Conservation (phyloP, 2,113 vertebrate species). For the Pygoscelis antarcticus region DNA sequence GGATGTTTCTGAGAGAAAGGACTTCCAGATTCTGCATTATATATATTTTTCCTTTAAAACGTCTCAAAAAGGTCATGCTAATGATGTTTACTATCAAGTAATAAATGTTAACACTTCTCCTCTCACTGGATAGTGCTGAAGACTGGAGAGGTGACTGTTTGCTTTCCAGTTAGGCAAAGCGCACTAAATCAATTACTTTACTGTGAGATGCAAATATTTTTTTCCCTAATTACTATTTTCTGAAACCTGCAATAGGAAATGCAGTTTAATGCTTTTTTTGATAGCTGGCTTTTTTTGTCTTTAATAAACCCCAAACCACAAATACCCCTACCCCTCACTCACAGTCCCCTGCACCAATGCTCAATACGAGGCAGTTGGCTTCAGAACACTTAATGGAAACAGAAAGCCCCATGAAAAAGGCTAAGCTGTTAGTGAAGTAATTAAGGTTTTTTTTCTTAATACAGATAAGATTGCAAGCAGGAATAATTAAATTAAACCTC, state of each 20-base stretch:
- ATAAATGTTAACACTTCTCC: not conserved
- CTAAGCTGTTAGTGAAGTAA: constrained; percentile 20
- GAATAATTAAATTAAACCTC: constrained; percentile 22
- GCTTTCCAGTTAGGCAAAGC: not conserved
- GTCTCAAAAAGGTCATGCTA: not conserved
- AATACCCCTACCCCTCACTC: not conserved
- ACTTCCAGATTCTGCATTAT: not conserved
- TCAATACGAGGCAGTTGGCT: not conserved
- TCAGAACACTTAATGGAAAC: not conserved
- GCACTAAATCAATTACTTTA: not conserved
- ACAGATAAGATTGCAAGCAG: not conserved
- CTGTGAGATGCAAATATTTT: not conserved
- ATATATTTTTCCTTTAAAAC: not conserved
- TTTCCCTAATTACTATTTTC: not conserved
- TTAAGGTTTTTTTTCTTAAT: constrained; percentile 27
- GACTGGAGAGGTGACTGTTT: not conserved
- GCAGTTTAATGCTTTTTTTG: not conserved
- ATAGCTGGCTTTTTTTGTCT: not conserved
- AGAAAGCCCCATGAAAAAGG: not conserved
- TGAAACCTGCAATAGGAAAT: not conserved
- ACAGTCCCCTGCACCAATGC: not conserved
- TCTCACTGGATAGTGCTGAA: not conserved
- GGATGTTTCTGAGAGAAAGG: not conserved
- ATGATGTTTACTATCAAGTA: not conserved
- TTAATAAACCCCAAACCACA: not conserved